Conservation (phyloP, 2,797 vertebrate genomes). For the Eupleurogrammus muticus region DNA sequence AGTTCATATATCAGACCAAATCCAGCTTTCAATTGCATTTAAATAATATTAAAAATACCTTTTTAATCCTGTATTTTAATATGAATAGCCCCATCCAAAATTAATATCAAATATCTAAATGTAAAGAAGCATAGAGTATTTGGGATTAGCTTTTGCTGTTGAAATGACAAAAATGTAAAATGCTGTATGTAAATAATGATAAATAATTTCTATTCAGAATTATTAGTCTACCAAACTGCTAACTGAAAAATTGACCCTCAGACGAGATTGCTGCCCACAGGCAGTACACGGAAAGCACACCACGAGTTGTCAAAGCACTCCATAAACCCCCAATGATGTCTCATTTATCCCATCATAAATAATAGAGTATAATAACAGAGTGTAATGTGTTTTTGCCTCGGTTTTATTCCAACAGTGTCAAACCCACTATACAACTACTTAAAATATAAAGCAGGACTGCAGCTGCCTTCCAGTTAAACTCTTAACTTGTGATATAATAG, state of each 20-base stretch:
- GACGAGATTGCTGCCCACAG: too few species aligned
- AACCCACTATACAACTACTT: not conserved
- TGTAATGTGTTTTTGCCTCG: not conserved
- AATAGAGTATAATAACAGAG: not conserved
- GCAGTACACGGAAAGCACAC: not conserved
- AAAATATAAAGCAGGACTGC: not conserved
- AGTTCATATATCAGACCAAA: too few species aligned
- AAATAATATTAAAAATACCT: too few species aligned
- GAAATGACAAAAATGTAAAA: not conserved
- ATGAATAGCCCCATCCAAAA: not conserved
- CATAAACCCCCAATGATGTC: too few species aligned
- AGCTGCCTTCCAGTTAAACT: too few species aligned
- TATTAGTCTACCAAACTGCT: not conserved
- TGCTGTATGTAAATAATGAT: not conserved
- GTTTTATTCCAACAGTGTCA: constrained; percentile 1
- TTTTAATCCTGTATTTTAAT: too few species aligned
- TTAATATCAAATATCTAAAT: not conserved
- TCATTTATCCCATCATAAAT: not conserved
- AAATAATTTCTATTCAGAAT: not conserved
- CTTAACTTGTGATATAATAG: too few species aligned
- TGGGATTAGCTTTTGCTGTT: not conserved
- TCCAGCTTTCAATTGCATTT: too few species aligned
- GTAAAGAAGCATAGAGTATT: not conserved
- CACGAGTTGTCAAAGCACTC: not conserved
- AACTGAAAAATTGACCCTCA: too few species aligned